These are phyloP conservation scores for Chitala chitala DNA, from an alignment of 2,113 vertebrate species.

Conservation along the genomic window DNA sequence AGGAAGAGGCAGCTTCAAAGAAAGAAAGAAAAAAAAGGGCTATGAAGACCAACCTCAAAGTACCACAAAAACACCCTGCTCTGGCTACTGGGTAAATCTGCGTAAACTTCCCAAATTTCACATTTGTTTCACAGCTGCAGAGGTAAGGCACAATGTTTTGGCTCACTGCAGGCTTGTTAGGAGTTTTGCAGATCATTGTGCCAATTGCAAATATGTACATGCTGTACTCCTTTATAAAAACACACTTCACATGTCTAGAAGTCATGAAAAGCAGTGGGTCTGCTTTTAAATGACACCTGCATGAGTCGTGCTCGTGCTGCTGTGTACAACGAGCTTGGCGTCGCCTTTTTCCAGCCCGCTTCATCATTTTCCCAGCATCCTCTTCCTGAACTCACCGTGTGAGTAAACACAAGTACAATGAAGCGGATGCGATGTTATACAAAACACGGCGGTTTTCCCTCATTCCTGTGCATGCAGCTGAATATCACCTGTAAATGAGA, in stretches of 20 bases:
- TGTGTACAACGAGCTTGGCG: background rate
- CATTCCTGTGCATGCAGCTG: background rate
- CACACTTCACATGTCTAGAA: background rate
- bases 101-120: too few relatives aligned
- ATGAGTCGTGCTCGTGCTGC: constrained; percentile 11
- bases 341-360: background rate
- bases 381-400: background rate
- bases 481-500: constrained; percentile 46
- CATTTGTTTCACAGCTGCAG: too few relatives aligned
- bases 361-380: constrained; percentile 18
- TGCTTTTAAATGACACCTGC: background rate
- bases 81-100: background rate
- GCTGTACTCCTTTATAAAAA: background rate
- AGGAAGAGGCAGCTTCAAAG: constrained; percentile 12
- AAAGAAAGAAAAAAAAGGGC: background rate
- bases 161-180: background rate
- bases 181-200: background rate
- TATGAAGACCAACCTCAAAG: background rate
- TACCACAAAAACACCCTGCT: background rate
- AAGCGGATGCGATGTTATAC: constrained; percentile 7
- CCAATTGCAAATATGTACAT: background rate
- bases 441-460: constrained; percentile 1
- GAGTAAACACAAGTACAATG: constrained; percentile 20
- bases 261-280: background rate
- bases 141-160: background rate